These are phyloP conservation scores for Scelioninae gen. 2 DNA, from an alignment of 2,888 invertebrate genomes.

Conservation along the genomic window DNA sequence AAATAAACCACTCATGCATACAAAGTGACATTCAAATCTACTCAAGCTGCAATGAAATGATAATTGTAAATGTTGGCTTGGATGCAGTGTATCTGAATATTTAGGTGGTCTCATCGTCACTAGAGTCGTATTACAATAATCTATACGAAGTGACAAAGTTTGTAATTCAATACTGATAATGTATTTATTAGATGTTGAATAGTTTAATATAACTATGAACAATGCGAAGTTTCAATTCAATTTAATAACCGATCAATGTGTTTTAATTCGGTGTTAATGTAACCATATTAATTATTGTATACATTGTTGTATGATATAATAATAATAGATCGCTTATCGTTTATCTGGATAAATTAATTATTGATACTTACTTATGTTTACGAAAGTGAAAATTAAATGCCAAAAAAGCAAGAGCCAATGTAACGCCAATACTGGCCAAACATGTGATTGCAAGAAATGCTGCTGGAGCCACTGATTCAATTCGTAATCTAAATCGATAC, in stretches of 20 bases:
- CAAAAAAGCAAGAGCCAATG: constrained; percentile 84
- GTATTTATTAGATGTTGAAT: no score
- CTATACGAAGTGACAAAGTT: neutral
- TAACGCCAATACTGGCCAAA: constrained; percentile 85
- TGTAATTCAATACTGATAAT: neutral
- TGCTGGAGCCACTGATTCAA: constrained; percentile 86
- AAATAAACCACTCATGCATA: no score
- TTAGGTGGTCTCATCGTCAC: neutral
- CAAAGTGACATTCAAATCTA: no score
- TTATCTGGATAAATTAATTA: neutral
- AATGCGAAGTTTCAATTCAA: no score
- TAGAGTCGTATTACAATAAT: neutral
- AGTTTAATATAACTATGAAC: no score
- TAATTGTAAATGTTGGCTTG: constrained; percentile 2
- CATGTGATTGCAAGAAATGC: constrained; percentile 85
- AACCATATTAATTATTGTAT: no score
- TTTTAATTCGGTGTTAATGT: no score
- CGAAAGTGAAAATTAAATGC: constrained; percentile 90
- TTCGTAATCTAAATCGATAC: constrained; percentile 83
- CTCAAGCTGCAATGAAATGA: no score
- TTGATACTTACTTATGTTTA: constrained; percentile 83
- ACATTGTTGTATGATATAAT: no score
- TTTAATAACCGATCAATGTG: no score
- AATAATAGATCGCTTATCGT: no score
- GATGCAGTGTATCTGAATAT: neutral